These are phyloP conservation scores for Neotragus pygmaeus DNA, from an alignment of 2,113 vertebrate genomes.

Conservation along the genomic window DNA sequence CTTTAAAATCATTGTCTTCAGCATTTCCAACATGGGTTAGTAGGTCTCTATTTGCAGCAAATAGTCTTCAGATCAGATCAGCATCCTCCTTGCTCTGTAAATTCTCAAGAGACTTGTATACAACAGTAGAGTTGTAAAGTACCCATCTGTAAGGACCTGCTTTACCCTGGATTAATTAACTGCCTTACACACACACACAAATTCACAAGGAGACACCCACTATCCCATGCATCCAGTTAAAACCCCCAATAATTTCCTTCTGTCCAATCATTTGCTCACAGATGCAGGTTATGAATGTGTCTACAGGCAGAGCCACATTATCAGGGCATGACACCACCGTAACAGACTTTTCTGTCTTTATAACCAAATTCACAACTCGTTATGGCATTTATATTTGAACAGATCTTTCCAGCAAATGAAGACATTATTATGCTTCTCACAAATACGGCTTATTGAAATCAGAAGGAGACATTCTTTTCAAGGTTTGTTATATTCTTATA, in stretches of 20 bases:
- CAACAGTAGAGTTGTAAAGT: neutral
- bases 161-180: neutral
- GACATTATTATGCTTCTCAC: conserved; percentile 15
- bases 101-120: neutral
- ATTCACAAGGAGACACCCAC: neutral
- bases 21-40: neutral
- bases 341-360: neutral
- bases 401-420: conserved; percentile 25
- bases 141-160: neutral
- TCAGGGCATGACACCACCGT: neutral
- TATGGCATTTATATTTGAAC: neutral
- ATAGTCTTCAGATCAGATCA: neutral
- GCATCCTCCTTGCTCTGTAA: neutral
- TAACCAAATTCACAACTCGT: neutral
- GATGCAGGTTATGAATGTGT: neutral
- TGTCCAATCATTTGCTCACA: neutral
- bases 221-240: neutral
- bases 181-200: neutral
- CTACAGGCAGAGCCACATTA: neutral
- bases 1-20: neutral
- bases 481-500: neutral
- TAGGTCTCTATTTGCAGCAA: neutral
- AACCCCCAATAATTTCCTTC: neutral
- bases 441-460: neutral
- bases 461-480: neutral